Evolutionary conservation across 30 jellyfish, hydroid and myxozoan genomes (phyloP), one percentile per base, ranked within the genome.

Genomic region (Chironex yamaguchii): DNA sequence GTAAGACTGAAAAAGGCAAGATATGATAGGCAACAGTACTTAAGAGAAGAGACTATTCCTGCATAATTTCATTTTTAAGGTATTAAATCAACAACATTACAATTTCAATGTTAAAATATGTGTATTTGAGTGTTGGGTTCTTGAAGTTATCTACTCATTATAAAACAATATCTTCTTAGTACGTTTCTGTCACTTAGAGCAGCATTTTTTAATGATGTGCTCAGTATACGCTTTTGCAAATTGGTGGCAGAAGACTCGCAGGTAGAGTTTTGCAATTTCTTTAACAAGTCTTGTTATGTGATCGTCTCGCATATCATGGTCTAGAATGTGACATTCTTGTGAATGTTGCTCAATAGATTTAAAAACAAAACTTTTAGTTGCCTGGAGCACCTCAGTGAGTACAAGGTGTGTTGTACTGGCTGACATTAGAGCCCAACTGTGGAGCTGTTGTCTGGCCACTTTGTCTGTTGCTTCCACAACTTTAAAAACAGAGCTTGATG

Each of bases 251-350:
- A 35, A 42, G 13, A 72, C 24, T 0, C 28, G 26, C 20, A 72
- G n/a, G 24, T 35, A 72, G 12, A 35, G 63, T 22, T 23, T 24
- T 3, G 21, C 36, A 49, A 72, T 32, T 20, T 28, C 17, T 36
- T 81, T 81, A 31, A 62, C 48, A 22, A 62, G 62, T n/a, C 11
- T 62, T 17, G 91, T 81, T 29, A 67, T 63, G 14, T 34, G 85
- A 27, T 62, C 85, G 42, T 79, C 85, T 33, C 90, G 32, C 30
- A 62, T 21, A 62, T 79, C 26, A 25, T 21, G 34, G 17, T 63
- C 90, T 4, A 79, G 49, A 25, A 33, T 21, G 62, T 58, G 87
- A 20, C 36, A 17, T 23, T 30, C 69, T 22, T 24, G 30, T 34
- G 91, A 65, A 29, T 81, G 91, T 2, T 14, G 22, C 22, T 33